Conservation (phyloP, 2,797 vertebrate genomes). For the Diplodus sargus region DNA sequence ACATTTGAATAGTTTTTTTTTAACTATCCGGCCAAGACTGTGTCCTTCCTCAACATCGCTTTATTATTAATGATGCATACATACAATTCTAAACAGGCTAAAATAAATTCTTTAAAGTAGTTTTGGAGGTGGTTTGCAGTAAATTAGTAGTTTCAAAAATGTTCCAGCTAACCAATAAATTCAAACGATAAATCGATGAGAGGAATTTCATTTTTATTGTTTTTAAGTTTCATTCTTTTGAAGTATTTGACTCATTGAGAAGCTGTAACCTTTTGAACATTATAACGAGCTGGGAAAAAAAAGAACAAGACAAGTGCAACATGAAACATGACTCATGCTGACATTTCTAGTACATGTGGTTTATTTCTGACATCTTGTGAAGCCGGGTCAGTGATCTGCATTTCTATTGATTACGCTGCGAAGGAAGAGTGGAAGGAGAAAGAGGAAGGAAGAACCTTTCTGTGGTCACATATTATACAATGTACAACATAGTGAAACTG, state of each 20-base stretch:
- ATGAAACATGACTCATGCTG: not conserved
- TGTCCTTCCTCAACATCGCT: not conserved
- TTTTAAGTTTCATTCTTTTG: not conserved
- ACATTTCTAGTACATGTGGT: not conserved
- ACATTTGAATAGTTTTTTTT: constrained; percentile 7
- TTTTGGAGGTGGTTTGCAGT: too few species aligned
- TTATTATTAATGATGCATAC: too few species aligned
- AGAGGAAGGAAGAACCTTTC: too few species aligned
- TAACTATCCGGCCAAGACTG: not conserved
- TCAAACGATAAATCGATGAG: too few species aligned
- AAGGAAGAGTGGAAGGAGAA: too few species aligned
- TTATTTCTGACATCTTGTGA: not conserved
- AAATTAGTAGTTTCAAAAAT: not conserved
- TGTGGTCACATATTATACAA: too few species aligned
- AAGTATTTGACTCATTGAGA: not conserved
- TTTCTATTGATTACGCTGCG: not conserved
- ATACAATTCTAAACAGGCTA: too few species aligned
- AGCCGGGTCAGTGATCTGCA: not conserved
- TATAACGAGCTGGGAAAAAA: not conserved
- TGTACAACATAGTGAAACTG: too few species aligned
- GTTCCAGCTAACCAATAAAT: not conserved
- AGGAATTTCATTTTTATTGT: too few species aligned
- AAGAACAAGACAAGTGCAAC: not conserved
- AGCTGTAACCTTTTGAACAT: not conserved
- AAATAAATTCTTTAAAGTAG: too few species aligned